Base-by-base conservation (phyloP, 2,888 invertebrate genomes). In the Oscheius sp. region DNA sequence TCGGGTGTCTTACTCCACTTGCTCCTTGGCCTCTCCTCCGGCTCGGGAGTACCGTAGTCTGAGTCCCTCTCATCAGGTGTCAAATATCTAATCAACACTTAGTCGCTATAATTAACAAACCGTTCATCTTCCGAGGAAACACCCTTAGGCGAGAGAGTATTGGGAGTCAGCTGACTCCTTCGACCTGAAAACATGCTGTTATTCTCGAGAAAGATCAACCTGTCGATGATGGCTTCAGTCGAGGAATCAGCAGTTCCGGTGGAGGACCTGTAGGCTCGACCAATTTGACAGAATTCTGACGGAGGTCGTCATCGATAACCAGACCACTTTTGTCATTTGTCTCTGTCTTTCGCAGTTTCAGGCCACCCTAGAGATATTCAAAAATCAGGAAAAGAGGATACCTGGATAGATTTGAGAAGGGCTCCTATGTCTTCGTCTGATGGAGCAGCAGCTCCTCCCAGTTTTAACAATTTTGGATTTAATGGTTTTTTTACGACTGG, bases 261-360 rank as follows among this genome's bases (percentile, higher is more conserved):
- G 77, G 72, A 62, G 74, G 68, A 50, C 68, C 72, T 14, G 75
- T 67, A 32, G 70, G 67, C 41, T 74, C 74, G 6, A 72, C 54
- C 24, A 70, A 33, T 32, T 70, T 74, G 32, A 74, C 67, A 61
- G 74, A 74, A 24, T 61, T 68, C 44, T 67, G 67, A 26, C 67
- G 61, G 74, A 77, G 68, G 49, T 79, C 77, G n/a, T 81, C 81
- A 57, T 79, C 78, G 41, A 82, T 69, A 33, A 81, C 66, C 41
- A 79, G 61, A n/a, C 80, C 81, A 38, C 72, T 72, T 56, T 81
- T 82, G 73, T 82, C 82, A 38, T 77, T 77, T 17, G 83, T 83
- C 8, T 75, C 75, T 8, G 80, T 72, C 49, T 82, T 83, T 41
- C 73, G 57, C 49, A 83, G 50, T 20, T 70, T 70, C 32, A 82